Evolutionary conservation across 2,113 vertebrate species (phyloP).

Genomic region (Galeopterus variegatus): DNA sequence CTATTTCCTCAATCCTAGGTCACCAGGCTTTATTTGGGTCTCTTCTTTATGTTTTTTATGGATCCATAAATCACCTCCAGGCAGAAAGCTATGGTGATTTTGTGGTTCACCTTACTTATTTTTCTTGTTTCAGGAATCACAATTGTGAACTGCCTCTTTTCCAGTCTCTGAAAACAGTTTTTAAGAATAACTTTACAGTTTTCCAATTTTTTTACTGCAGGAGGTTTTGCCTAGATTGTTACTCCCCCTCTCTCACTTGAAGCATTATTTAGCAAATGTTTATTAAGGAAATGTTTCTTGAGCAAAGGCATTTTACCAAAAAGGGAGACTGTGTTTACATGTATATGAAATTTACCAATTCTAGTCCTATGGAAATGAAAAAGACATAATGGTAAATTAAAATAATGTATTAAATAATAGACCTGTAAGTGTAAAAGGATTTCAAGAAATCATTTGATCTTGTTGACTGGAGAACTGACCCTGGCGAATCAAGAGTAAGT

Average conservation of each 20-base stretch:
- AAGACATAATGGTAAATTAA: neutral
- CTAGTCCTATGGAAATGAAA: neutral
- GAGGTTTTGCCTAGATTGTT: neutral
- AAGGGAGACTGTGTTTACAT: neutral
- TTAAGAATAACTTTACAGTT: neutral
- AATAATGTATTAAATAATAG: neutral
- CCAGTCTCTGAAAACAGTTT: neutral
- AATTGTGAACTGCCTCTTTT: neutral
- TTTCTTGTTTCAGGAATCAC: neutral
- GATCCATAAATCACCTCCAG: neutral
- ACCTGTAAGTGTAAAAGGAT: neutral
- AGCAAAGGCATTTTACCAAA: neutral
- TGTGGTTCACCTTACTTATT: neutral
- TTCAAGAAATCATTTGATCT: too few species aligned
- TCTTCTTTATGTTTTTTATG: neutral
- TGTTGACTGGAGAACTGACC: neutral
- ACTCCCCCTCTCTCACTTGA: neutral
- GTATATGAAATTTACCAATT: neutral
- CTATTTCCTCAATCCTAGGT: too few species aligned
- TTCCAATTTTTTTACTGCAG: neutral
- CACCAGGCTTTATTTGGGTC: neutral
- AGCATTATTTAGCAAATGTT: neutral
- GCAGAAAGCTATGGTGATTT: neutral
- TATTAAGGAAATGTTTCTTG: neutral
- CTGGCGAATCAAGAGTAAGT: neutral